A percentile compares a stretch with the other conserved stretches of the same genome.
Evolutionary conservation across 2,888 invertebrate genomes (phyloP).

Genomic region (Phortica magna): DNA sequence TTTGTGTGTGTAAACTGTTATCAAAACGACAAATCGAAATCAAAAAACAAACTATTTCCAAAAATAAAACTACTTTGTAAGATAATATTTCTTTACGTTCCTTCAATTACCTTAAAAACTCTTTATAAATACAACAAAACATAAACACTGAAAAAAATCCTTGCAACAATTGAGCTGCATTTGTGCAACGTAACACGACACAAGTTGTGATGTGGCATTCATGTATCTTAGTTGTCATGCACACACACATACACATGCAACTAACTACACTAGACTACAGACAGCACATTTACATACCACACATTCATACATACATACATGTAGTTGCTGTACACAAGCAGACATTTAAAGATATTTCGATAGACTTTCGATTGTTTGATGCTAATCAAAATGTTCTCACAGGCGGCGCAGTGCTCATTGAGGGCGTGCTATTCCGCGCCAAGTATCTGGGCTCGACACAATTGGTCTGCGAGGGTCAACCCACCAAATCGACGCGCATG

Average conservation of each 20-base stretch:
- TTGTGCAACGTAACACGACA: neutral
- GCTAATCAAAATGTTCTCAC: slow-evolving; percentile 7
- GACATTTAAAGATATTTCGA: slow-evolving; percentile 34
- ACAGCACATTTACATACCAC: too few species aligned
- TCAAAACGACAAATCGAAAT: slow-evolving; percentile 55
- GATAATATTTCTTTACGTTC: slow-evolving; percentile 66
- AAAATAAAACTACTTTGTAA: slow-evolving; percentile 68
- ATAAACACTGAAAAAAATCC: too few species aligned
- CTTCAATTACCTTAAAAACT: slow-evolving; percentile 22
- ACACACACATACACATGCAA: neutral
- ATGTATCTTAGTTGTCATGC: slow-evolving; percentile 13
- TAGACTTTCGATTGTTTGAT: neutral
- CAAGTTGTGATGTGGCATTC: neutral
- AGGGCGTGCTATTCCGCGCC: slow-evolving; percentile 98
- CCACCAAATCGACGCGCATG: slow-evolving; percentile 99
- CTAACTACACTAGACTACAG: too few species aligned
- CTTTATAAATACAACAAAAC: neutral
- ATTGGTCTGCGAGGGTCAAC: slow-evolving; percentile 98
- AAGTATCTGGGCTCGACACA: slow-evolving; percentile 98
- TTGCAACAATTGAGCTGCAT: neutral
- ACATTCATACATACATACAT: neutral
- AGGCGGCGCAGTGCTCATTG: slow-evolving; percentile 93
- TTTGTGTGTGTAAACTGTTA: slow-evolving; percentile 55
- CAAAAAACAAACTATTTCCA: slow-evolving; percentile 19
- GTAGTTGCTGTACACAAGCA: slow-evolving; percentile 40